Evolutionary conservation across 1,140 invertebrate genomes (phyloP).

Genomic region (Matsumurasca onukii): DNA sequence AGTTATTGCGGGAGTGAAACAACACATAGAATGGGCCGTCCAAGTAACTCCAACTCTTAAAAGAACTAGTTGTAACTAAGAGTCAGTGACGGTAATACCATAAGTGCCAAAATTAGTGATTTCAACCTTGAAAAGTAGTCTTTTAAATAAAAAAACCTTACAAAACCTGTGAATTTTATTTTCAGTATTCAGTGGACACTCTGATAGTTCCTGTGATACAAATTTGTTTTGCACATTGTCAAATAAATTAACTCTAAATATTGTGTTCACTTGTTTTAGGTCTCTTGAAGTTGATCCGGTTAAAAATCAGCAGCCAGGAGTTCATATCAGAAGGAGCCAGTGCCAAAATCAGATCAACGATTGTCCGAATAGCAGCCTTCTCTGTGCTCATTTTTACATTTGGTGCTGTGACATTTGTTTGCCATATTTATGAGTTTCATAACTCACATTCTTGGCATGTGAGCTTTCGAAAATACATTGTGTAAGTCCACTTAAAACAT

Average conservation of each 20-base stretch:
- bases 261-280: slow-evolving; percentile 39
- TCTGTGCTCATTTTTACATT: slow-evolving; percentile 61
- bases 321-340: slow-evolving; percentile 78
- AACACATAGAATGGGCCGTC: too few relatives aligned
- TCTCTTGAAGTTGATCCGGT: slow-evolving; percentile 68
- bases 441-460: slow-evolving; percentile 70
- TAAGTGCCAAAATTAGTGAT: too few relatives aligned
- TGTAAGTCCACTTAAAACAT: too few relatives aligned
- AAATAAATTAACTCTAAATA: neutral
- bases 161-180: slow-evolving; percentile 26
- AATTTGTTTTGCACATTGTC: neutral
- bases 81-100: too few relatives aligned
- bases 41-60: too few relatives aligned
- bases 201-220: neutral
- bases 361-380: slow-evolving; percentile 73
- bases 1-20: too few relatives aligned
- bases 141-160: too few relatives aligned
- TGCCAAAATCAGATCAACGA: slow-evolving; percentile 79
- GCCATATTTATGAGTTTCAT: slow-evolving; percentile 77
- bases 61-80: too few relatives aligned
- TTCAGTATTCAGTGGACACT: too few relatives aligned
- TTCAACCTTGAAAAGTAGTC: too few relatives aligned
- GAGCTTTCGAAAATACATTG: slow-evolving; percentile 73
- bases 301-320: slow-evolving; percentile 77
- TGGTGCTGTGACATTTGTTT: slow-evolving; percentile 74